Percentiles rank a stretch among this genome's conserved stretches.
Evolutionary conservation across 2,797 vertebrate genomes (phyloP).

Genomic region (Sus cebifrons): DNA sequence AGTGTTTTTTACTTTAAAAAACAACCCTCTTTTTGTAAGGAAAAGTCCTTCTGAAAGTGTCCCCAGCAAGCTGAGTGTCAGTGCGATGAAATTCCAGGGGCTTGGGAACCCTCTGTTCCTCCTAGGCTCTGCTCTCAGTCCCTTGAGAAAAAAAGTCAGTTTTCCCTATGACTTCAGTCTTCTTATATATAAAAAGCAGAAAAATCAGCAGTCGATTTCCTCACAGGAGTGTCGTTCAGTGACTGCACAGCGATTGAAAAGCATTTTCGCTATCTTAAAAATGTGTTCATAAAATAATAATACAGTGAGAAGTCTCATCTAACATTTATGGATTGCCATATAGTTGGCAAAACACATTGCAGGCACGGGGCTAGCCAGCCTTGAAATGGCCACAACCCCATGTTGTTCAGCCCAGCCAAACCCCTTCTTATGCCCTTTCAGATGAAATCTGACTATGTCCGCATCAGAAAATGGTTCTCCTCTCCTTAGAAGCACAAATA

Average conservation of each 20-base stretch:
- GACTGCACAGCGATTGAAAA: conserved; percentile 9
- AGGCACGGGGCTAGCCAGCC: background rate
- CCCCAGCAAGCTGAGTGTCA: background rate
- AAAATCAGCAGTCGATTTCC: conserved; percentile 9
- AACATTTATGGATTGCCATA: background rate
- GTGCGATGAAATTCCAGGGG: background rate
- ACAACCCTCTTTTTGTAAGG: background rate
- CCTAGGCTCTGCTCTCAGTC: rapidly evolving
- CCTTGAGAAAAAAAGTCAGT: background rate
- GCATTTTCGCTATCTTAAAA: conserved; percentile 59
- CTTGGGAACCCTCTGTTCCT: background rate
- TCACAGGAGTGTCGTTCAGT: background rate
- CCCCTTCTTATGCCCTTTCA: background rate
- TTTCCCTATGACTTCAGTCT: conserved; percentile 43
- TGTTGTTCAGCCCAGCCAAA: background rate
- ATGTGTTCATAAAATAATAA: conserved; percentile 68
- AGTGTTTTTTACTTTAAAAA: background rate
- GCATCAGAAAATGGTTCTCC: background rate
- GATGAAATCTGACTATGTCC: background rate
- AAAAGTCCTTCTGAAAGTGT: background rate
- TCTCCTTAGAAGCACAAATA: background rate
- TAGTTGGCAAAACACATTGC: background rate
- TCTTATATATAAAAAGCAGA: background rate
- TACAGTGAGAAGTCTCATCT: background rate
- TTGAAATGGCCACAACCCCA: background rate